These are phyloP conservation scores for Anoplolepis gracilipes DNA, from an alignment of 1,140 invertebrate species.

Conservation along the genomic window DNA sequence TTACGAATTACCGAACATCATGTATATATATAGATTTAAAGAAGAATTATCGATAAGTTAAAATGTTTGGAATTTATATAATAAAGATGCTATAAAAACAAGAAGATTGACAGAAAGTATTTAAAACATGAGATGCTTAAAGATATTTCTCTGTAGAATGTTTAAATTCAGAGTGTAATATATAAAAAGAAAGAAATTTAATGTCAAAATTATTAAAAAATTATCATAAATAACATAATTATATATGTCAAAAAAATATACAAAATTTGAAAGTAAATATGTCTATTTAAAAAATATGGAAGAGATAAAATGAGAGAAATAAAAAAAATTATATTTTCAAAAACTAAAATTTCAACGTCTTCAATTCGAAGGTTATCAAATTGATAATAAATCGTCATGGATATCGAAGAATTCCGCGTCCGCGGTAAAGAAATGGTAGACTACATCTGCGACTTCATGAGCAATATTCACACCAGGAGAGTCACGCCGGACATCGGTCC, in stretches of 20 bases:
- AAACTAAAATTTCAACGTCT: background rate
- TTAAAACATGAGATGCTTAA: background rate
- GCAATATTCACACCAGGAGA: slow-evolving; percentile 92
- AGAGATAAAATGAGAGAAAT: background rate
- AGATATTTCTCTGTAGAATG: background rate
- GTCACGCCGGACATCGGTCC: slow-evolving; percentile 97
- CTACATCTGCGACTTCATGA: slow-evolving; percentile 98
- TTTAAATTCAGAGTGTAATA: background rate
- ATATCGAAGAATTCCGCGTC: slow-evolving; percentile 94
- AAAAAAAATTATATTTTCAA: background rate
- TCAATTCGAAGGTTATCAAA: slow-evolving; percentile 12
- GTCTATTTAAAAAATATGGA: background rate
- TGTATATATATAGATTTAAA: no score
- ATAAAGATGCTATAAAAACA: background rate
- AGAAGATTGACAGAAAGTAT: background rate
- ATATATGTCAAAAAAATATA: background rate
- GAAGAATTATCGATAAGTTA: no score
- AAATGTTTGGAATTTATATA: background rate
- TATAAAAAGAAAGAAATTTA: background rate
- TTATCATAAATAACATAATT: background rate
- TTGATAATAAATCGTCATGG: slow-evolving; percentile 88
- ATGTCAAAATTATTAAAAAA: background rate
- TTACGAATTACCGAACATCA: no score
- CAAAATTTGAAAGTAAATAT: background rate
- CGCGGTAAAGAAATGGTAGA: slow-evolving; percentile 98